Conservation (phyloP, 2,113 vertebrate genomes). For the Alouatta palliata region DNA sequence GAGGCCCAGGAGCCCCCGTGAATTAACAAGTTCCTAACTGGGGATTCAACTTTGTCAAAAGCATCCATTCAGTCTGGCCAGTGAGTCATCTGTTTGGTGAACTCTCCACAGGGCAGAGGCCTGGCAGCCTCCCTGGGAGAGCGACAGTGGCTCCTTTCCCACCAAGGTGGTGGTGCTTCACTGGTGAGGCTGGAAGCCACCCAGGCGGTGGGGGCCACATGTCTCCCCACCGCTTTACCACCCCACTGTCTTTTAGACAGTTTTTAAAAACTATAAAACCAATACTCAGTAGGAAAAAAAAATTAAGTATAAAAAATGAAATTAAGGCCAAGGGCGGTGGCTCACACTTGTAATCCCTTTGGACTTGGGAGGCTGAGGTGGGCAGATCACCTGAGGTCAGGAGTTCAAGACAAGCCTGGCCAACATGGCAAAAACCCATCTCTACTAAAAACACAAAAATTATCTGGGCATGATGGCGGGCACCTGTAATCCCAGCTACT, state of each 20-base stretch:
- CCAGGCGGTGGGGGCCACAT: background rate
- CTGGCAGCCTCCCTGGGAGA: slow-evolving; percentile 29
- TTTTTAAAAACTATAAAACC: background rate
- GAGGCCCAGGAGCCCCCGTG: background rate
- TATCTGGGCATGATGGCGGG: too few species aligned
- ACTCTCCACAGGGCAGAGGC: background rate
- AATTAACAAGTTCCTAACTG: background rate
- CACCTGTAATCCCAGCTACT: too few species aligned
- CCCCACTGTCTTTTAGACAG: background rate
- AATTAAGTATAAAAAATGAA: background rate
- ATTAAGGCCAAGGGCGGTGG: background rate
- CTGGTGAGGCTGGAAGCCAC: background rate
- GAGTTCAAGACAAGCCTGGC: too few species aligned
- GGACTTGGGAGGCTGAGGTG: too few species aligned
- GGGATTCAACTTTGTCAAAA: slow-evolving; percentile 52
- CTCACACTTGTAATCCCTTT: too few species aligned
- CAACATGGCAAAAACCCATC: too few species aligned
- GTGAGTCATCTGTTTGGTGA: slow-evolving; percentile 35
- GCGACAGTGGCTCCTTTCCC: accelerated
- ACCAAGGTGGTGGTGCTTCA: accelerated
- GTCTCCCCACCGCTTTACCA: background rate
- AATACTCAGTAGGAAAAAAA: background rate
- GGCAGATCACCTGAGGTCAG: too few species aligned
- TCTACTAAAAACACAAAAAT: too few species aligned
- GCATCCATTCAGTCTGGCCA: background rate